A percentile compares a stretch with the other conserved stretches of the same genome.
Evolutionary conservation across 2,888 invertebrate genomes (phyloP).

Genomic region (Steinernema scapterisci): DNA sequence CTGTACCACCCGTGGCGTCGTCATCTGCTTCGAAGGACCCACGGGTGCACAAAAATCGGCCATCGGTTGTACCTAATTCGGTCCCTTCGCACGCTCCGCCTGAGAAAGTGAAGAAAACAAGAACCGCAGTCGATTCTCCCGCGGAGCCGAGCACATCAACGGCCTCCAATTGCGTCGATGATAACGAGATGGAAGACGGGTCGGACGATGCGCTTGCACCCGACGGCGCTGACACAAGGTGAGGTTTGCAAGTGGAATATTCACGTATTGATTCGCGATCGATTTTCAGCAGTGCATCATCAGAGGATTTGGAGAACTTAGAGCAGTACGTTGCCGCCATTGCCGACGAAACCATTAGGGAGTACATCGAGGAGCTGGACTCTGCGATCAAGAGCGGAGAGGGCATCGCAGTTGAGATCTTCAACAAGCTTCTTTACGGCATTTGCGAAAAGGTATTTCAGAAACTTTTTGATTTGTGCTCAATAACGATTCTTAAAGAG

Average conservation of each 20-base stretch:
- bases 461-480: neutral
- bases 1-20: neutral
- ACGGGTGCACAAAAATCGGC: neutral
- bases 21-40: neutral
- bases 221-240: neutral
- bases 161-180: neutral
- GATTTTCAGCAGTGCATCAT: constrained; percentile 22
- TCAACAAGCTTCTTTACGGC: constrained; percentile 35
- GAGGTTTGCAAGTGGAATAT: neutral
- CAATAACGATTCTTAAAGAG: constrained; percentile 41
- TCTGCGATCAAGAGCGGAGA: constrained; percentile 25
- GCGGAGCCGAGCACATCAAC: neutral
- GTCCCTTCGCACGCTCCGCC: neutral
- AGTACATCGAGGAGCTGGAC: constrained; percentile 36
- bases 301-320: constrained; percentile 20
- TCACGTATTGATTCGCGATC: neutral
- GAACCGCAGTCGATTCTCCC: neutral
- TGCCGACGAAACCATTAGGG: constrained; percentile 37
- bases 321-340: constrained; percentile 33
- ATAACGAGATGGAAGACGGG: constrained; percentile 13
- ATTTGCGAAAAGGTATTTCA: constrained; percentile 37
- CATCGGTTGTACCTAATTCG: neutral
- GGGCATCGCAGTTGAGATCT: constrained; percentile 33
- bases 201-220: neutral
- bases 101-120: constrained; percentile 9